Base-by-base conservation (phyloP, 2,888 invertebrate species). In the Platypus cylindrus region DNA sequence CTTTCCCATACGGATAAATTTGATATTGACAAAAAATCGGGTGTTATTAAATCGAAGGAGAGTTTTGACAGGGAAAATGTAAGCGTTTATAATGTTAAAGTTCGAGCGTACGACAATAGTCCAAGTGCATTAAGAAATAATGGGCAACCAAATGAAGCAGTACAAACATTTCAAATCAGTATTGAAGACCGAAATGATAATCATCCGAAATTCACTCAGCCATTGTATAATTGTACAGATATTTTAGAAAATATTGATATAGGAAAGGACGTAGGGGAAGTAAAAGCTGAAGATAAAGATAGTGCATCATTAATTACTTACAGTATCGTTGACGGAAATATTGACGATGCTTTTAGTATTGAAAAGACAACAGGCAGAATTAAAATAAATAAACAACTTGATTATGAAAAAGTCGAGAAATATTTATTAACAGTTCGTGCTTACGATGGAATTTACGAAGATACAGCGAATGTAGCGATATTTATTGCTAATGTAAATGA, bases 171-270 rank as follows among this genome's bases (percentile, higher is more conserved):
- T 55, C 73, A 81, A 46, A 89, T 95, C 50, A 81, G 80, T 54
- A 91, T 97, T 26, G 89, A 86, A 14, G 97, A 97, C 63, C 86
- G 86, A 56, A 97, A 97, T 59, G 97, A 97, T 60, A 95, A 97
- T 60, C 73, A 78, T 13, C 97, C 97, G 0, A 74, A 75, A 49
- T 97, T 97, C 57, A 78, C 78, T n/a, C 71, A 81, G 53, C 62
- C 69, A 1, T 67, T 73, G 4, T 86, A 85, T 56, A 67, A 76
- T 12, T 81, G 82, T 0, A 76, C 78, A 47, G 73, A 77, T 32
- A 73, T 86, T 45, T 72, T 75, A 17, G 94, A 93, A 63, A 79
- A 85, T 59, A 79, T 84, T 3, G 86, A 91, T 55, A 73, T 77
- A 15, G 82, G 84, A 51, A 77, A 76, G 38, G 70, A 81, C 32